Base-by-base conservation (phyloP, 2,113 vertebrate genomes). In the Neolamprologus sp. region DNA sequence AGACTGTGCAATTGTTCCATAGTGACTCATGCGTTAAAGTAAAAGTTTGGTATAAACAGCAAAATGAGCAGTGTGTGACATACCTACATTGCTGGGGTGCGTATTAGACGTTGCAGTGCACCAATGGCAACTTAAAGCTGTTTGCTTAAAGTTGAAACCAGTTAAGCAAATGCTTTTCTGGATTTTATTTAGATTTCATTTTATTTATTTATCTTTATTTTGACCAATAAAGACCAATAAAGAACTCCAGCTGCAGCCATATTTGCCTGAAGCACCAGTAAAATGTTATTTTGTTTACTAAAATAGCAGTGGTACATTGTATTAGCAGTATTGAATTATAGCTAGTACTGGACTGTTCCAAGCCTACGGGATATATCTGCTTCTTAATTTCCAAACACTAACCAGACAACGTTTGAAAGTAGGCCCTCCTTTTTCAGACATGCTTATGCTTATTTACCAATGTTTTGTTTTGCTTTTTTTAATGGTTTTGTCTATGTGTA, bases 101-200 rank as follows among this genome's bases (percentile, higher is more conserved):
- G 13, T 83, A 19, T 68, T 89, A 68, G 42, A 53, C 16, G 31
- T 85, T 82, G 75, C 63, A 79, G 63, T 19, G 21, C 54, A 57
- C 81, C 80, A 91, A 45, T 37, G 57, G 75, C 51, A 78, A 31
- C 7, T 83, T 7, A 60, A 82, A 85, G 81, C 57, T 31, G 57
- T 58, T 58, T 58, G 57, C 55, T 58, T 58, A 83, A 85, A 85
- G 23, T 78, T 55, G 10, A 83, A 81, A 90, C 90, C 80, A 92
- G 91, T 94, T 73, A 87, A 91, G 91, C 65, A 57, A 88, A 88
- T 26, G 2, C 2, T 82, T 81, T 88, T 45, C 60, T 85, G 54
- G 8, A 37, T n/a, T 80, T 33, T 85, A 85, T 88, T 88, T 65
- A 82, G 31, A 45, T 65, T 65, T 35, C 10, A 65, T 65, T 35